Evolutionary conservation across 2,113 vertebrate species (phyloP), one percentile per base, ranked within the genome.

Genomic region (Mionectes macconnelli): DNA sequence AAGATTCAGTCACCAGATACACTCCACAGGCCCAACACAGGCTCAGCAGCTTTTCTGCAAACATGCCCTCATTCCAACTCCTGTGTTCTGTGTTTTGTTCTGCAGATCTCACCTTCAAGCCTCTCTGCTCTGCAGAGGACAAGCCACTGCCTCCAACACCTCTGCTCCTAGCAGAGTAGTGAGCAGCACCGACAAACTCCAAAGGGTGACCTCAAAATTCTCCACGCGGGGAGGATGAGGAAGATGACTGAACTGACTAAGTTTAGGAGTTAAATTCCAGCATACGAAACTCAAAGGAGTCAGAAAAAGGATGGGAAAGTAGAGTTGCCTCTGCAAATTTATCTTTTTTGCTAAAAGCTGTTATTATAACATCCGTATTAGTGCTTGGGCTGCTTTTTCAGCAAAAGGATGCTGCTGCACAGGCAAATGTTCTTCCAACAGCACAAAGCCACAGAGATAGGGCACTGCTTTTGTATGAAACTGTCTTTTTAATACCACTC

Each of bases 401-500:
- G 56, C n/a, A 87, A 35, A 73, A 93, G 31, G 64, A 60, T n/a
- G 60, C 50, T 82, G 62, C 25, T 91, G 56, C 25, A 52, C 4
- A 73, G 55, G 33, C 56, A 95, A 90, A 68, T 2, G 6, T 63
- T 69, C 52, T 77, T 81, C 73, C 76, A 90, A 40, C 27, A 89
- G 80, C 49, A 64, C 22, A 84, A 81, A 91, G n/a, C 45, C 39
- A 37, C 35, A 79, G 52, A 81, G 42, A 68, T 30, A 60, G 4
- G 16, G 75, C 31, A 87, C 64, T 52, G 86, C 45, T 95, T 80
- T 89, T 84, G 86, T 63, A 75, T 80, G 82, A 69, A 73, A 93
- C 55, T 87, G 83, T 73, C 45, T 69, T 93, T 94, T 92, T 91
- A 93, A 95, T 85, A 67, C 37, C 75, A 85, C 66, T 67, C 45